Evolutionary conservation across 2,113 vertebrate genomes (phyloP).

Genomic region (Aplodontia rufa): DNA sequence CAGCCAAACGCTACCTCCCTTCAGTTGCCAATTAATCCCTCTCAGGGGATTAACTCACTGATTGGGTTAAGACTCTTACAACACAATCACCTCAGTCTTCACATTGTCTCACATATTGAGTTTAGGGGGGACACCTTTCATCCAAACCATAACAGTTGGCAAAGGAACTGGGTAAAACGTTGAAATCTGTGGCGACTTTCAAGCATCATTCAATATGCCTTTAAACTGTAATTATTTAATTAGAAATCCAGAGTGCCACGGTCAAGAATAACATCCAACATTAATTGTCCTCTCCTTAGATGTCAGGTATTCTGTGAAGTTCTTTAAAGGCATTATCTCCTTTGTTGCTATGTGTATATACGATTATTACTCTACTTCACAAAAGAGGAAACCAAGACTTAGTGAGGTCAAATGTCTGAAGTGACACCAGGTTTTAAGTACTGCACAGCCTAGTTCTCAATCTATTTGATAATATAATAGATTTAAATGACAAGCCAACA

Average conservation of each 20-base stretch:
- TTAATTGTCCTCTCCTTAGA: not conserved
- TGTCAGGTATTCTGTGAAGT: not conserved
- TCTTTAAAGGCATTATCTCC: not conserved
- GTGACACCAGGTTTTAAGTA: not conserved
- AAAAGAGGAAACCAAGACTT: not conserved
- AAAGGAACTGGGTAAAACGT: not conserved
- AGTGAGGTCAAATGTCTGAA: not conserved
- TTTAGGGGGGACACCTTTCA: no score
- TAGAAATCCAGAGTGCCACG: not conserved
- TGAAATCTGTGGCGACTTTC: not conserved
- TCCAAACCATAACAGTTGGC: no score
- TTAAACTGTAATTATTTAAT: not conserved
- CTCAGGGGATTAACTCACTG: no score
- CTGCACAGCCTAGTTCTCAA: not conserved
- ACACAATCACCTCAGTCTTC: no score
- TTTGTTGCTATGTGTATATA: not conserved
- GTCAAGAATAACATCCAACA: not conserved
- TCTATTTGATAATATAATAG: not conserved
- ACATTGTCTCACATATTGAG: no score
- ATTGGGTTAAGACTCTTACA: no score
- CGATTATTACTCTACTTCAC: not conserved
- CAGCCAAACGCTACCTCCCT: no score
- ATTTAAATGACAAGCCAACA: not conserved
- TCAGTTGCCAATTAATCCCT: no score
- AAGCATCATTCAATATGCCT: not conserved